These are phyloP conservation scores for Cerceris ruficornis DNA, from an alignment of 2,888 invertebrate genomes.

Conservation along the genomic window DNA sequence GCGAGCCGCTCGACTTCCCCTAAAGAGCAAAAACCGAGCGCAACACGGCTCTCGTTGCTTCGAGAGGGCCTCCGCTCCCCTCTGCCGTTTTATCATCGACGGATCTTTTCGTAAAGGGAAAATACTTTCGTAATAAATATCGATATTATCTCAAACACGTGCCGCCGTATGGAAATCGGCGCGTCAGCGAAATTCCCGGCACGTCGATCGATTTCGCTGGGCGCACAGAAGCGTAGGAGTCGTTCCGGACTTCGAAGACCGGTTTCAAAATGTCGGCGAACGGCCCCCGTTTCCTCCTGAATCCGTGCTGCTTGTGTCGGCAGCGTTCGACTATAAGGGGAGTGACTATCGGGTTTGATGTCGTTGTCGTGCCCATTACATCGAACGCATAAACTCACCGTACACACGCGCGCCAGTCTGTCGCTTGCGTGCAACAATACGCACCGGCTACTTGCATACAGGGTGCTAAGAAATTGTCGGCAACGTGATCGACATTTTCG, in stretches of 20 bases:
- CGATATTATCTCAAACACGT: conserved; percentile 48
- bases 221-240: conserved; percentile 56
- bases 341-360: conserved; percentile 39
- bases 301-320: conserved; percentile 27
- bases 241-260: conserved; percentile 61
- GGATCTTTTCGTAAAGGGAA: conserved; percentile 28
- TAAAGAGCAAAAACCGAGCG: conserved; percentile 24
- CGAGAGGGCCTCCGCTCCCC: neutral
- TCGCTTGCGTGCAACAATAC: conserved; percentile 37
- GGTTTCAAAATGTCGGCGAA: conserved; percentile 65
- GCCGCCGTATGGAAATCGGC: conserved; percentile 50
- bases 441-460: conserved; percentile 6
- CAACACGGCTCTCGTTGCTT: neutral
- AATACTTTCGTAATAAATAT: conserved; percentile 35
- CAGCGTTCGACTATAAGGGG: conserved; percentile 26
- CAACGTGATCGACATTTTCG: neutral
- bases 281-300: conserved; percentile 40
- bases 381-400: conserved; percentile 42
- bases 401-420: conserved; percentile 20
- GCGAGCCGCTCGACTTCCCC: neutral
- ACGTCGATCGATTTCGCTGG: conserved; percentile 59
- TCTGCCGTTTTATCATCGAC: conserved; percentile 26
- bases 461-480: neutral
- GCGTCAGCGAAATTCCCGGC: conserved; percentile 49
- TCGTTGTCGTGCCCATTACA: conserved; percentile 40